These are phyloP conservation scores for Schizaphis graminum DNA, from an alignment of 2,888 invertebrate genomes.

Conservation along the genomic window DNA sequence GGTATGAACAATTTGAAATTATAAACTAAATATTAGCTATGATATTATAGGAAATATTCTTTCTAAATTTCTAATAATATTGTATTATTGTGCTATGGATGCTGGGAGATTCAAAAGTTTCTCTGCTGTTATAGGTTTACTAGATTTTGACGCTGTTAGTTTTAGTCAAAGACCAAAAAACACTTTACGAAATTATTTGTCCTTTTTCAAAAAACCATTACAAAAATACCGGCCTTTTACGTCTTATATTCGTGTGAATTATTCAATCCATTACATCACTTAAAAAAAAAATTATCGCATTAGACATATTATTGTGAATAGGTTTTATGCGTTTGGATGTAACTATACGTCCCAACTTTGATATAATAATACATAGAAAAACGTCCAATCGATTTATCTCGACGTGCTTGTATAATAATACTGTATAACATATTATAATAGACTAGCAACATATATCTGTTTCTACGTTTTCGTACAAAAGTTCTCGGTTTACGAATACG, in stretches of 20 bases:
- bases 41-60: background rate
- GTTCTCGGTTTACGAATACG: constrained; percentile 26
- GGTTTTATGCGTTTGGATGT: background rate
- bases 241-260: background rate
- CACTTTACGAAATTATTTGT: background rate
- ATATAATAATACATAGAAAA: background rate
- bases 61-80: background rate
- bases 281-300: background rate
- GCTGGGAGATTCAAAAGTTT: background rate
- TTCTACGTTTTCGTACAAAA: constrained; percentile 16
- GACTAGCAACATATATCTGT: background rate
- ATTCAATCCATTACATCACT: background rate
- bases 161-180: background rate
- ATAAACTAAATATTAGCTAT: too few species aligned
- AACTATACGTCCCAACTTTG: background rate
- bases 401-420: background rate
- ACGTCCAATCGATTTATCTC: background rate
- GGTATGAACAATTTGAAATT: background rate
- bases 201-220: background rate
- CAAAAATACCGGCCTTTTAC: background rate
- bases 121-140: background rate
- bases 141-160: background rate
- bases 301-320: background rate
- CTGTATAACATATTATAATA: background rate
- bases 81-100: background rate